Base-by-base conservation (phyloP, 2,113 vertebrate species). In the Cyprinodon brontotheroides region DNA sequence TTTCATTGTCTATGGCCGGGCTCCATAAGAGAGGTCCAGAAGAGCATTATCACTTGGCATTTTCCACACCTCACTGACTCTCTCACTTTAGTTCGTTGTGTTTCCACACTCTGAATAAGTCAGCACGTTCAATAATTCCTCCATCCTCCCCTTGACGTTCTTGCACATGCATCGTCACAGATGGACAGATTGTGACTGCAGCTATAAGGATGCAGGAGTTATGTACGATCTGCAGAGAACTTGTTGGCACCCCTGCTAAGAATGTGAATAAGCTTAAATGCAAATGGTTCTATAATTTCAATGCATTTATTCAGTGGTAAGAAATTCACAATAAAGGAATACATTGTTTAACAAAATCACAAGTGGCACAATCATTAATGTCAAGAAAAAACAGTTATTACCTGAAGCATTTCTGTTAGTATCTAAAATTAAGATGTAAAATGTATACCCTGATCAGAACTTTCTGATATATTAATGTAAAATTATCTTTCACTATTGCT, bases 91-190 rank as follows among this genome's bases (percentile, higher is more conserved):
- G 22, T 65, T 68, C 17, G 53, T 68, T 79, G 61, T 77, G 70
- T 87, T 84, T 84, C 79, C 78, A 76, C 81, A 79, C 66, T 74
- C 75, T 89, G 89, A 87, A 89, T 87, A 89, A 83, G 79, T 87
- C 79, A 86, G 84, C 80, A 36, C 60, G 50, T 78, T 93, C 81
- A 89, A 91, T 92, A 88, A 90, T 91, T 92, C 86, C 89, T 82
- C 62, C 68, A 69, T 86, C 75, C 75, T 73, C 70, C 77, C 68
- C 72, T 61, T 38, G 0, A 61, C 43, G 8, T 65, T 84, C 65
- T 29, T 29, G 64, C 72, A 71, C 69, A 63, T 29, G 86, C 70
- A 82, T 72, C 65, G 79, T 75, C 63, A 63, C 47, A 14, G 48
- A 29, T 69, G 61, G 75, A 71, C 79, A 68, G 79, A 41, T 62